Evolutionary conservation across 2,888 invertebrate species (phyloP).

Genomic region (Polydrusus pterygomalis): DNA sequence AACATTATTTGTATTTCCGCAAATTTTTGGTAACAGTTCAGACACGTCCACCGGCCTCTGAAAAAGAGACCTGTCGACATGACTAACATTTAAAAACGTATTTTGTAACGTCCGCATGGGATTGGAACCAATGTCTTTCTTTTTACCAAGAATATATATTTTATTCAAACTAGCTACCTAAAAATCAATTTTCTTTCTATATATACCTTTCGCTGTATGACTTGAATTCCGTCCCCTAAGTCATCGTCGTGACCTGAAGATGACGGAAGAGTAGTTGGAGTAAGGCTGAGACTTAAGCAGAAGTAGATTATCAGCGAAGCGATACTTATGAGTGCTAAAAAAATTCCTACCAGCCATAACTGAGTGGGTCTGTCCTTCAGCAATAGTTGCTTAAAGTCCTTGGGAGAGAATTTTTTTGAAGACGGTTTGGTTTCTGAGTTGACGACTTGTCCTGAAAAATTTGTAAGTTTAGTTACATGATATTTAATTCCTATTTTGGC

Average conservation of each 20-base stretch:
- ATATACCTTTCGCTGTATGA: conserved; percentile 50
- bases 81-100: too few species aligned
- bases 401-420: background rate
- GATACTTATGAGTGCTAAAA: conserved; percentile 25
- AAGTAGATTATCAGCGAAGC: conserved; percentile 29
- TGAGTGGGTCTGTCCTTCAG: conserved; percentile 34
- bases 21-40: too few species aligned
- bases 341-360: conserved; percentile 30
- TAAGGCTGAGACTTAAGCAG: conserved; percentile 5
- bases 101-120: too few species aligned
- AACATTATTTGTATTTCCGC: too few species aligned
- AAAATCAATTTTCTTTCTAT: too few species aligned
- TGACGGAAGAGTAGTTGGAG: background rate
- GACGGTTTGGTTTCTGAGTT: background rate
- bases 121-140: too few species aligned
- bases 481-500: background rate
- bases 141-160: too few species aligned
- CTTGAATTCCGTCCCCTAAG: conserved; percentile 51
- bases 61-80: too few species aligned
- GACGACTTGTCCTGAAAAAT: conserved; percentile 39
- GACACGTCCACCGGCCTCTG: too few species aligned
- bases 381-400: conserved; percentile 8
- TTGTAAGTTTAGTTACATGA: background rate
- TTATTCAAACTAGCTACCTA: too few species aligned
- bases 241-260: conserved; percentile 44